Evolutionary conservation across 2,113 vertebrate genomes (phyloP).

Genomic region (Albula goreensis): DNA sequence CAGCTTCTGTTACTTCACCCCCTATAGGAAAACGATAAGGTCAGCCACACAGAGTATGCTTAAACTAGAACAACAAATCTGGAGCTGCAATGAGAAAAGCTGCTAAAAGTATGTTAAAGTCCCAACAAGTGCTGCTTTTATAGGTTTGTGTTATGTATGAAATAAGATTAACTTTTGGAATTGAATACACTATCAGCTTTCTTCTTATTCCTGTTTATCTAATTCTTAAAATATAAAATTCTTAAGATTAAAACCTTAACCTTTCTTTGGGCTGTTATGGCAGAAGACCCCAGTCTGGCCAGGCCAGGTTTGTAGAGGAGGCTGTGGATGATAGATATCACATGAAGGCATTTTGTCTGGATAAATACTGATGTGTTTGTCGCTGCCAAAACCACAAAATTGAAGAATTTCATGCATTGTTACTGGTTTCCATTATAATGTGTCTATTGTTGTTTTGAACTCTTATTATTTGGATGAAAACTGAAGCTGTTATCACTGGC

Average conservation of each 20-base stretch:
- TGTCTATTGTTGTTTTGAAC: conserved; percentile 5
- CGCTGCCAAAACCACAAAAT: background rate
- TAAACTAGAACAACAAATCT: too few species aligned
- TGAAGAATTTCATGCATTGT: conserved; percentile 5
- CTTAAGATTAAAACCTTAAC: too few species aligned
- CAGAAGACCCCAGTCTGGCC: background rate
- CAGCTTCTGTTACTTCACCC: background rate
- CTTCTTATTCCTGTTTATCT: too few species aligned
- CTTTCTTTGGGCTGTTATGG: background rate
- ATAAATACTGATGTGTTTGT: background rate
- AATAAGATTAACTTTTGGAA: too few species aligned
- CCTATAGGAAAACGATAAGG: too few species aligned
- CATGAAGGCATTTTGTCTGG: background rate
- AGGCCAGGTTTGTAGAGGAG: background rate
- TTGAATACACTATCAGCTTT: background rate
- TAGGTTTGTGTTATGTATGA: too few species aligned
- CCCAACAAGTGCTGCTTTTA: too few species aligned
- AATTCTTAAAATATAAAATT: background rate
- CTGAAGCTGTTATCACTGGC: conserved; percentile 10
- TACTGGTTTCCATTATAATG: conserved; percentile 6
- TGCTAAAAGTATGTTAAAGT: too few species aligned
- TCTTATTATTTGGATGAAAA: conserved; percentile 2
- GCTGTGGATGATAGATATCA: background rate
- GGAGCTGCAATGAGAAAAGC: too few species aligned
- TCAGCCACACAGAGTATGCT: too few species aligned